phyloP scores from a whole-genome alignment of 2,888 invertebrate genomes.

The Orchesellides sinensis region DNA sequence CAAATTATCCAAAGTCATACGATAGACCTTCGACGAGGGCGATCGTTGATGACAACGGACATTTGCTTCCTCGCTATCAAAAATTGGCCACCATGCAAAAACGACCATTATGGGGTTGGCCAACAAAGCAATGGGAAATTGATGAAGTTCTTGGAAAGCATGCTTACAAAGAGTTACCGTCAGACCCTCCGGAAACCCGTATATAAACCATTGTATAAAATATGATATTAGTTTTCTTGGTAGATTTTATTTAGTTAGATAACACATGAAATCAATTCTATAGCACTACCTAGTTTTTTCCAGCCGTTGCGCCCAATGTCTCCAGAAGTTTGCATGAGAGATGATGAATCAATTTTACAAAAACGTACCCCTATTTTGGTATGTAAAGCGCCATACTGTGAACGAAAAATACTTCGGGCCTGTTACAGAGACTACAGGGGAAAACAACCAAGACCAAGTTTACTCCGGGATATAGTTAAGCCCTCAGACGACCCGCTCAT shows the following conservation, averaged over 20 bases:
- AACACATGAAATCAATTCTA: neutral
- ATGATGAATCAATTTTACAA: neutral
- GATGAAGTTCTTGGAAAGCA: constrained; percentile 22
- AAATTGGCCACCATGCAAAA: neutral
- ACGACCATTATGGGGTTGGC: constrained; percentile 32
- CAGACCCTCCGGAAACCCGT: constrained; percentile 8
- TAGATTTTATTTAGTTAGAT: neutral
- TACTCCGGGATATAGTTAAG: neutral
- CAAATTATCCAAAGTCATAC: too few relatives aligned
- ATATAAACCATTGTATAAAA: neutral
- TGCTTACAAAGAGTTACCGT: neutral
- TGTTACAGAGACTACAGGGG: constrained; percentile 24
- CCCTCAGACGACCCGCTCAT: constrained; percentile 39
- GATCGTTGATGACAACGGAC: constrained; percentile 31
- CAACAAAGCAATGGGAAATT: constrained; percentile 44
- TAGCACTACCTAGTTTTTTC: constrained; percentile 42
- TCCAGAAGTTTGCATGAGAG: neutral
- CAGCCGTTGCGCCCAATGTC: constrained; percentile 1
- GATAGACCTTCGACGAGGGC: too few relatives aligned
- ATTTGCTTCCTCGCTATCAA: constrained; percentile 28
- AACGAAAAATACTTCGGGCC: neutral
- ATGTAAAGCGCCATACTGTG: constrained; percentile 16
- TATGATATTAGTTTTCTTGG: neutral
- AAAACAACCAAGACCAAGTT: neutral
- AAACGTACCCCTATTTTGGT: neutral